These are phyloP conservation scores for Enteromius fasciolatus DNA, from an alignment of 2,797 vertebrate genomes.

Conservation along the genomic window DNA sequence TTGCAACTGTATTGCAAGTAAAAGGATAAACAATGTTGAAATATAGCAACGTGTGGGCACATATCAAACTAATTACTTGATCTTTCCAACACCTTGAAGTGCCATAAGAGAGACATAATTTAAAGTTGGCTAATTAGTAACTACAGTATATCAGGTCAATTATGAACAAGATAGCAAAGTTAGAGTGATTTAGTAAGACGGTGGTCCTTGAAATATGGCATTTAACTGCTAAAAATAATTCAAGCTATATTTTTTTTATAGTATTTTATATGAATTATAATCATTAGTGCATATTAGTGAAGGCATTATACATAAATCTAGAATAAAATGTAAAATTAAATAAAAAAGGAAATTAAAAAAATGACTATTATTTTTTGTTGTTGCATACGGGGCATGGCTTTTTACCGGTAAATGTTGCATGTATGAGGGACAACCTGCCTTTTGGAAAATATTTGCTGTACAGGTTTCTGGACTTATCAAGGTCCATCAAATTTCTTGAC, in stretches of 20 bases:
- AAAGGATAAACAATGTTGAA: conserved; percentile 18
- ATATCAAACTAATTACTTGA: conserved; percentile 30
- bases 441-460: neutral
- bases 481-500: neutral
- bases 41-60: conserved; percentile 33
- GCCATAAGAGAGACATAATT: conserved; percentile 9
- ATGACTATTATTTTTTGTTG: neutral
- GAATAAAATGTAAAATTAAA: neutral
- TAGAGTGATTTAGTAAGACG: conserved; percentile 8
- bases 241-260: no score
- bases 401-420: neutral
- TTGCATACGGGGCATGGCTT: neutral
- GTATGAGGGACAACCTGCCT: neutral
- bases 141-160: neutral
- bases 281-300: neutral
- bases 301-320: neutral
- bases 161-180: conserved; percentile 7
- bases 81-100: conserved; percentile 26
- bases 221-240: neutral
- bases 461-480: neutral
- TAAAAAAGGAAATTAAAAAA: no score
- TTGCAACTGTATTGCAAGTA: neutral
- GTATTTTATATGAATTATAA: neutral
- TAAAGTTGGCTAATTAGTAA: conserved; percentile 38
- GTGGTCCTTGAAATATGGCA: neutral